Percentiles rank a stretch among this genome's conserved stretches.
Evolutionary conservation across 2,113 vertebrate species (phyloP).

Genomic region (Corythornis vintsioides): DNA sequence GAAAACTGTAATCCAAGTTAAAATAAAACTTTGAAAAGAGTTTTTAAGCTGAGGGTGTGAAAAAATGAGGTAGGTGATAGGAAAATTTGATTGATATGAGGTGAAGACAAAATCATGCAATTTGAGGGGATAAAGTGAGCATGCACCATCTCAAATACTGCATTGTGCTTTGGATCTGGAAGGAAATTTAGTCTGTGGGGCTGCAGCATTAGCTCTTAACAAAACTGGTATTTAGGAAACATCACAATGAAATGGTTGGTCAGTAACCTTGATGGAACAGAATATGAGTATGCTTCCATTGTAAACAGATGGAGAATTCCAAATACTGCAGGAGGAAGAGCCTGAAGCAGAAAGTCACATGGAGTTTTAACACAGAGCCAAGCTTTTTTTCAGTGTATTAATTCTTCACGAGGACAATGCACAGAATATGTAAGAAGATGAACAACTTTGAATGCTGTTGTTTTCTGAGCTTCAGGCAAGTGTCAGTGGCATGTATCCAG

Average conservation of each 20-base stretch:
- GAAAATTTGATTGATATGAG: not conserved
- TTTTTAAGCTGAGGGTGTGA: not conserved
- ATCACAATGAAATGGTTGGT: not conserved
- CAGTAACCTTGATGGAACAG: not conserved
- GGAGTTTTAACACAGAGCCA: not conserved
- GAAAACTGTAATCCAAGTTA: not conserved
- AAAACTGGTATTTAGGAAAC: not conserved
- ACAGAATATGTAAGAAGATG: not conserved
- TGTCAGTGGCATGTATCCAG: not conserved
- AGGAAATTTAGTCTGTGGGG: not conserved
- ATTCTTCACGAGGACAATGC: not conserved
- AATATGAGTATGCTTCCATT: not conserved
- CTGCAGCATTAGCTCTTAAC: not conserved
- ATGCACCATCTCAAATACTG: not conserved
- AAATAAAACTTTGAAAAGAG: not conserved
- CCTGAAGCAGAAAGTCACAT: not conserved
- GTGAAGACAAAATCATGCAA: not conserved
- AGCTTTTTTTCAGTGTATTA: not conserved
- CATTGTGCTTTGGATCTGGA: not conserved
- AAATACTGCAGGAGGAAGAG: not conserved
- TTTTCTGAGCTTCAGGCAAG: not conserved
- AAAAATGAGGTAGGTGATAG: not conserved
- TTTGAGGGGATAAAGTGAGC: not conserved
- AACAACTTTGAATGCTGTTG: not conserved
- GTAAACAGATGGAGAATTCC: slow-evolving; percentile 37